These are phyloP conservation scores for Eristalis intricaria DNA, from an alignment of 2,888 invertebrate species.

Conservation along the genomic window DNA sequence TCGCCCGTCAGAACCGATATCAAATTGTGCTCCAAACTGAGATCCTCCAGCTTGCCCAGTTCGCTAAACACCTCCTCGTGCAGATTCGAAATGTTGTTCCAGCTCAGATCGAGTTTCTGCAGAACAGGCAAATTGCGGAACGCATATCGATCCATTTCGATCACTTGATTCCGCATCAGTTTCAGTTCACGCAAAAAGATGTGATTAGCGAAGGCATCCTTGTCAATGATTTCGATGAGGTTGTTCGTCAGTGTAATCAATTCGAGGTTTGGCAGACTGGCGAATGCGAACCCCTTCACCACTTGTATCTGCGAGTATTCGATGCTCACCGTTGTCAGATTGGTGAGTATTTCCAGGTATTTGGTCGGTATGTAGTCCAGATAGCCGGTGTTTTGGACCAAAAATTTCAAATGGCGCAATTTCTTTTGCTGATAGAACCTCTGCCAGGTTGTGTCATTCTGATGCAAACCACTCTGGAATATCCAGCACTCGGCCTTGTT, in stretches of 20 bases:
- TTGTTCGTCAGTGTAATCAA: slow-evolving; percentile 87
- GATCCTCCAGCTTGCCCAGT: slow-evolving; percentile 87
- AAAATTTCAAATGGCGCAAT: slow-evolving; percentile 87
- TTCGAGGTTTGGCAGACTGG: slow-evolving; percentile 86
- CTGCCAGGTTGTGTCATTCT: slow-evolving; percentile 88
- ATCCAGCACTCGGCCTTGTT: slow-evolving; percentile 90
- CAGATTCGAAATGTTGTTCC: slow-evolving; percentile 91
- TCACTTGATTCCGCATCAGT: slow-evolving; percentile 89
- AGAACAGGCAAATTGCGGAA: slow-evolving; percentile 88
- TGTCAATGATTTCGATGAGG: slow-evolving; percentile 86
- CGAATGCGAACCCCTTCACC: slow-evolving; percentile 87
- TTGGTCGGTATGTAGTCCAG: slow-evolving; percentile 88
- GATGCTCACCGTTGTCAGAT: slow-evolving; percentile 86
- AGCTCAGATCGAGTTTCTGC: slow-evolving; percentile 89
- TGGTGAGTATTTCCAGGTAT: slow-evolving; percentile 86
- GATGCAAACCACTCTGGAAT: slow-evolving; percentile 86
- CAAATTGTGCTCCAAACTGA: slow-evolving; percentile 91
- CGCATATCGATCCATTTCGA: slow-evolving; percentile 87
- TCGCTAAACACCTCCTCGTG: slow-evolving; percentile 92
- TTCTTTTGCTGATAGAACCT: slow-evolving; percentile 88
- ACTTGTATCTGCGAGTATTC: slow-evolving; percentile 88
- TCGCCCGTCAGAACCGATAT: slow-evolving; percentile 88
- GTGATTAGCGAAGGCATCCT: slow-evolving; percentile 88
- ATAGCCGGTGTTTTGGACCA: slow-evolving; percentile 86
- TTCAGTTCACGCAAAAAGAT: slow-evolving; percentile 86